A percentile compares a stretch with the other conserved stretches of the same genome.
Evolutionary conservation across 2,113 vertebrate species (phyloP).

Genomic region (Plecotus auritus): DNA sequence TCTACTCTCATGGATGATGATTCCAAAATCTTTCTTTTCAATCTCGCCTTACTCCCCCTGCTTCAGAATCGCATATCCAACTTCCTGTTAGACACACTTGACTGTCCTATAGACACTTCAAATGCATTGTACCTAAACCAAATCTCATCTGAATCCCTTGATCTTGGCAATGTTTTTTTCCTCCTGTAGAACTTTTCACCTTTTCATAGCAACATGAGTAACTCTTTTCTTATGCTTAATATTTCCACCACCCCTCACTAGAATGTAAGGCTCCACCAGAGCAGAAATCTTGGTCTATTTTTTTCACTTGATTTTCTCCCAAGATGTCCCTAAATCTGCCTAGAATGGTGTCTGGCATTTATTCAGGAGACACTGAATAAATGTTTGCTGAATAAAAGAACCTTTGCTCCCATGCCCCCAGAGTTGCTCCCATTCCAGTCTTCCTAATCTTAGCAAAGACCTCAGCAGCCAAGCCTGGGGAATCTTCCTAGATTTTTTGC

Average conservation of each 20-base stretch:
- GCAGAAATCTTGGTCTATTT: not conserved
- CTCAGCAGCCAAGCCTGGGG: not conserved
- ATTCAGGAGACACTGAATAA: not conserved
- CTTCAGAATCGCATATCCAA: not conserved
- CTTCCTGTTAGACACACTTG: not conserved
- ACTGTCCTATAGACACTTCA: not conserved
- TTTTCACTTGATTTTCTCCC: not conserved
- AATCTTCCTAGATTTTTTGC: not conserved
- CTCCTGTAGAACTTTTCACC: not conserved
- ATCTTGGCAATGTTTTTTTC: not conserved
- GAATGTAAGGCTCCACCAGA: not conserved
- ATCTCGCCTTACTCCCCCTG: not conserved
- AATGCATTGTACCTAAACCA: not conserved
- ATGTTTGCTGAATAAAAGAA: not conserved
- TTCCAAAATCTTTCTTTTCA: not conserved
- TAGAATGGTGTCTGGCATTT: not conserved
- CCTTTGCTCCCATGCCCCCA: not conserved
- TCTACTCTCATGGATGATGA: not conserved
- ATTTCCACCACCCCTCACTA: not conserved
- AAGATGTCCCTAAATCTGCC: not conserved
- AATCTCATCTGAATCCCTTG: not conserved
- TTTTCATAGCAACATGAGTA: not conserved
- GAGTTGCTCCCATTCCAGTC: not conserved
- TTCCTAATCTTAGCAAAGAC: not conserved
- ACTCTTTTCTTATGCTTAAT: not conserved